phyloP scores from a whole-genome alignment of 2,113 vertebrate species.

The Puntigrus tetrazona region DNA sequence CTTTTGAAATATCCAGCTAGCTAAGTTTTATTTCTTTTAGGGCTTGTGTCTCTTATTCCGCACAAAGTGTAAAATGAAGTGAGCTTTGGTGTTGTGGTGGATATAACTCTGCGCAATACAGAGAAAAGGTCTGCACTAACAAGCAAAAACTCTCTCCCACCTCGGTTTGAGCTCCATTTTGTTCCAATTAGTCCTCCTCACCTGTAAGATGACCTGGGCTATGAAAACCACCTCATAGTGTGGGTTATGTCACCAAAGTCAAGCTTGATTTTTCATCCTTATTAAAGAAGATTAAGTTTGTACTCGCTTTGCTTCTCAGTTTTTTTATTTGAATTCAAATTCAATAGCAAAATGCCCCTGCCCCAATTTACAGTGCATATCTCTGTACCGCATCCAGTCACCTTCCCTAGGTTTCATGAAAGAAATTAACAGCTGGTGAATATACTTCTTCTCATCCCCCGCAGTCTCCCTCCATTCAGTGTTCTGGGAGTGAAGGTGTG shows the following conservation, averaged over 20 bases:
- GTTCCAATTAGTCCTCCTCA: conserved; percentile 49
- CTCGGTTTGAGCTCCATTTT: conserved; percentile 9
- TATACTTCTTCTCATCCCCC: conserved; percentile 17
- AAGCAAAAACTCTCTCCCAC: conserved; percentile 28
- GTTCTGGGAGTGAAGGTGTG: conserved; percentile 49
- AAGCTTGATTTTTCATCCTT: conserved; percentile 18
- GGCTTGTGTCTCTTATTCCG: background rate
- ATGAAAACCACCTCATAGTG: background rate
- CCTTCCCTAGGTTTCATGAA: conserved; percentile 1
- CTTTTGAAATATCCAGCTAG: background rate
- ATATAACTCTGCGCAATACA: background rate
- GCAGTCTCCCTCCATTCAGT: conserved; percentile 51
- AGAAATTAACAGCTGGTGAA: conserved; percentile 42
- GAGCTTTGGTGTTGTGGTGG: conserved; percentile 1
- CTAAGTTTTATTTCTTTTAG: conserved; percentile 7
- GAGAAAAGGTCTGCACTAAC: conserved; percentile 17
- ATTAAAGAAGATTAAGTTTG: conserved; percentile 53
- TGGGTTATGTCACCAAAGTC: background rate
- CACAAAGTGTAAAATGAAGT: background rate
- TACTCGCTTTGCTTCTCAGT: conserved; percentile 7
- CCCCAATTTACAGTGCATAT: background rate
- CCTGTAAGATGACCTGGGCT: conserved; percentile 22
- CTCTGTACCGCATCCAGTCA: background rate
- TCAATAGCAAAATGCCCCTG: background rate
- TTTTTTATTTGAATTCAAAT: conserved; percentile 9